Evolutionary conservation across 64 coral and sea anemone genomes (phyloP).

Genomic region (Montipora efflorescens): DNA sequence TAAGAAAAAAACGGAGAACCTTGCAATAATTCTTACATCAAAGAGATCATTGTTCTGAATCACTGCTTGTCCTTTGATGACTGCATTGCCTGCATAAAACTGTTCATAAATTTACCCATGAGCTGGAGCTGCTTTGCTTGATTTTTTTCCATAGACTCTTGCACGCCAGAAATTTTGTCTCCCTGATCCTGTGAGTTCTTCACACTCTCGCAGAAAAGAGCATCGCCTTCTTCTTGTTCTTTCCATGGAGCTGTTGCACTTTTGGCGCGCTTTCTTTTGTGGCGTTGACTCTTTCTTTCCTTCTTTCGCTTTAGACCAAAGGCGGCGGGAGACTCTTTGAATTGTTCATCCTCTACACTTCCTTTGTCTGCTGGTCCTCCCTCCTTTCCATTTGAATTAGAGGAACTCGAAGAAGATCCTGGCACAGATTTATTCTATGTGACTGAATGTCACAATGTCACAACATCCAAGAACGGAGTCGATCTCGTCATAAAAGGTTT

Average conservation of each 20-base stretch:
- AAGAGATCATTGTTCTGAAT: neutral
- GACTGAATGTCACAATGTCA: slow-evolving; percentile 55
- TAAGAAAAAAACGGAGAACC: neutral
- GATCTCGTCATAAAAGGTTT: slow-evolving; percentile 53
- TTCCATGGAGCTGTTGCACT: neutral
- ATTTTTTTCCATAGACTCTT: slow-evolving; percentile 64
- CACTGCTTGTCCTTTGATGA: slow-evolving; percentile 16
- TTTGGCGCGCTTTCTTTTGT: slow-evolving; percentile 17
- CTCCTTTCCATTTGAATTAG: neutral
- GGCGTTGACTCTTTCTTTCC: slow-evolving; percentile 35
- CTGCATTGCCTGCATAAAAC: slow-evolving; percentile 57
- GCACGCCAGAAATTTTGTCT: slow-evolving; percentile 37
- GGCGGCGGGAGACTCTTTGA: neutral
- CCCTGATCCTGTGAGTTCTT: slow-evolving; percentile 27
- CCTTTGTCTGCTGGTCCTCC: neutral
- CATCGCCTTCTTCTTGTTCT: slow-evolving; percentile 29
- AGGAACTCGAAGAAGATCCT: neutral
- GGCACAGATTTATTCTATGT: slow-evolving; percentile 19
- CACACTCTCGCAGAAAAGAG: slow-evolving; percentile 22
- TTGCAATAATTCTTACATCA: neutral
- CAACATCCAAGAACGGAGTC: slow-evolving; percentile 43
- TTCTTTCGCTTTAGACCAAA: slow-evolving; percentile 27
- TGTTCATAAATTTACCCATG: slow-evolving; percentile 64
- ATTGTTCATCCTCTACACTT: neutral
- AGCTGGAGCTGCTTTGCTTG: slow-evolving; percentile 56